These are phyloP conservation scores for Pomacea maculata DNA, from an alignment of 1,140 invertebrate species.

Conservation along the genomic window DNA sequence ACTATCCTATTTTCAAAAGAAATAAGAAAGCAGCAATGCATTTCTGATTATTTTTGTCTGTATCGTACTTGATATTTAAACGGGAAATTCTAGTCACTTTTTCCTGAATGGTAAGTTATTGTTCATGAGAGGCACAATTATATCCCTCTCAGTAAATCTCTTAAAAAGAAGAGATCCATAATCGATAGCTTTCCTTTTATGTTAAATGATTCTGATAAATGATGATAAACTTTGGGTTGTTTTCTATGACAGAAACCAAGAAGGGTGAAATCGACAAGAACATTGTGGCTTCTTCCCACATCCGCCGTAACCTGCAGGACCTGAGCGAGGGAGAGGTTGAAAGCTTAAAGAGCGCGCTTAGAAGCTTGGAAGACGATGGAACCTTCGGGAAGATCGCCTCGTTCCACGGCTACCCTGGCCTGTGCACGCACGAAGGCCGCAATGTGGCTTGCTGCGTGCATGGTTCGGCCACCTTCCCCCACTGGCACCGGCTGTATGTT, in stretches of 20 bases:
- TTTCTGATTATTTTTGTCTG: too few species aligned
- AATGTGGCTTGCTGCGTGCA: slow-evolving; percentile 30
- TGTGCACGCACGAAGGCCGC: slow-evolving; percentile 22
- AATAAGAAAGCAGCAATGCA: too few species aligned
- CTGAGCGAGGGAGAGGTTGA: slow-evolving; percentile 30
- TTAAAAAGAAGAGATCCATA: too few species aligned
- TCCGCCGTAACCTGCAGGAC: slow-evolving; percentile 27
- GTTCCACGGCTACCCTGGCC: slow-evolving; percentile 34
- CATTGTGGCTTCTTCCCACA: slow-evolving; percentile 21
- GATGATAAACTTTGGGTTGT: neutral
- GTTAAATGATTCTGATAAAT: too few species aligned
- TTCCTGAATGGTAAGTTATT: too few species aligned
- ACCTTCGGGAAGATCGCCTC: slow-evolving; percentile 30
- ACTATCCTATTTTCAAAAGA: too few species aligned
- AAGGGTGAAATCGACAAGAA: slow-evolving; percentile 22
- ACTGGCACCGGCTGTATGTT: slow-evolving; percentile 35
- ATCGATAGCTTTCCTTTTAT: too few species aligned
- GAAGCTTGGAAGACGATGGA: slow-evolving; percentile 18
- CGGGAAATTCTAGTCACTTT: too few species aligned
- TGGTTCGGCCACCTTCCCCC: slow-evolving; percentile 31
- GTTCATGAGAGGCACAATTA: too few species aligned
- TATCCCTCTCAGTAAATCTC: too few species aligned
- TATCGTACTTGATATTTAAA: too few species aligned
- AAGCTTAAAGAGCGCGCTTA: slow-evolving; percentile 28
- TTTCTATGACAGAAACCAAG: neutral